Evolutionary conservation across 2,888 invertebrate genomes (phyloP).

Genomic region (Drosophila macrospina): DNA sequence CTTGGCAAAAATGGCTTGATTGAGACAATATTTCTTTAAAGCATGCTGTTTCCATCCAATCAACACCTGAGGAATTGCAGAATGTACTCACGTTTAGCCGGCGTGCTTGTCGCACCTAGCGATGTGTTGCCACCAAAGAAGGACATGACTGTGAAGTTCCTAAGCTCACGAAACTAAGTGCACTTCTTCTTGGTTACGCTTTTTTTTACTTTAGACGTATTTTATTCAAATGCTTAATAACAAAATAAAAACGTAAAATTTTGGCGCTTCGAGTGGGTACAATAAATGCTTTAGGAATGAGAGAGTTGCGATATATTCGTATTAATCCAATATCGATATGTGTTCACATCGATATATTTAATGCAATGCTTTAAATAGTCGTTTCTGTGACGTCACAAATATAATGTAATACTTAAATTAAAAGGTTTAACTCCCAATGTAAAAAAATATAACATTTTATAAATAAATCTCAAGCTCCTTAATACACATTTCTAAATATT

Average conservation of each 20-base stretch:
- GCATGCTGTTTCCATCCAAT: neutral
- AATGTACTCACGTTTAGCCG: conserved; percentile 87
- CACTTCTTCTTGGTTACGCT: conserved; percentile 1
- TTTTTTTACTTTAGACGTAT: neutral
- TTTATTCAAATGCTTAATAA: conserved; percentile 28
- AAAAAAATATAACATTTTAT: neutral
- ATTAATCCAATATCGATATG: conserved; percentile 20
- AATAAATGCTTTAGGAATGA: conserved; percentile 34
- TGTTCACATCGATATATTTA: neutral
- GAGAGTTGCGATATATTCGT: conserved; percentile 21
- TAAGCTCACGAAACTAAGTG: conserved; percentile 1
- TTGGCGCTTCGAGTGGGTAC: conserved; percentile 54
- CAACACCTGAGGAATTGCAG: conserved; percentile 30
- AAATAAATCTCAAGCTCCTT: neutral
- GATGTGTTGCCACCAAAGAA: conserved; percentile 84
- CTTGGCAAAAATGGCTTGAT: conserved; percentile 67
- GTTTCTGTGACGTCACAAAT: conserved; percentile 1
- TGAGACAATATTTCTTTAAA: neutral
- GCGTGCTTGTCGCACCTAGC: conserved; percentile 86
- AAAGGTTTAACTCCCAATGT: neutral
- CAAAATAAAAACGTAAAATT: conserved; percentile 51
- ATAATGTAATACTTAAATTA: neutral
- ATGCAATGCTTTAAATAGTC: neutral
- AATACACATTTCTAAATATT: neutral
- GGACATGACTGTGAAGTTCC: conserved; percentile 75